Evolutionary conservation across 2,797 vertebrate genomes (phyloP), one percentile per base, ranked within the genome.

Genomic region (Melopsittacus undulatus): DNA sequence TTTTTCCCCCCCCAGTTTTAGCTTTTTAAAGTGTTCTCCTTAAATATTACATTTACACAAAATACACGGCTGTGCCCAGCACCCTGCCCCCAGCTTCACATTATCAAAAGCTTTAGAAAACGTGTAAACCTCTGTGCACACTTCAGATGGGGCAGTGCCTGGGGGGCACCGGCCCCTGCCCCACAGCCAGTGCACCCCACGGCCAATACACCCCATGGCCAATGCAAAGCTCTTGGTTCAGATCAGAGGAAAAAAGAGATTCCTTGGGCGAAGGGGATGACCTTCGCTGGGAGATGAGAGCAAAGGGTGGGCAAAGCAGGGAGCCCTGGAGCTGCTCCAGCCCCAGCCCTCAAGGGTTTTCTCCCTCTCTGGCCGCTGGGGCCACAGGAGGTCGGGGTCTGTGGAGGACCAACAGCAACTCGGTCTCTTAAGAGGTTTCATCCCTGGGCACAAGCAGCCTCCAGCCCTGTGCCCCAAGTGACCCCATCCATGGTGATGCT

Each of bases 21-120:
- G 98, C 96, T 94, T 97, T 97, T 97, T 92, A 95, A 97, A 94
- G 98, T 90, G 95, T 97, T 97, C 97, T 97, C 96, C 96, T 98
- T 98, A 98, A 98, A 98, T 98, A 98, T 98, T 98, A 98, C 98
- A 98, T 98, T 97, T 98, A 98, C 98, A 98, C 97, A 97, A 98
- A 97, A 98, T 97, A 98, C 98, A 98, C 73, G 97, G 98, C 97
- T 95, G 98, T 97, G 98, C 98, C 98, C 97, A 89, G 94, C 95
- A 95, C 98, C 97, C 96, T 93, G 96, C 95, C 98, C 97, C 78
- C 95, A 97, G 97, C 98, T 99, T 98, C 98, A 98, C 98, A 98
- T 98, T 98, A 98, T 97, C 96, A 97, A 98, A 98, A 98, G 97
- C 97, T 96, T 96, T 98, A 98, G 97, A 97, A 97, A 97, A 97